Evolutionary conservation across 2,797 vertebrate genomes (phyloP).

Genomic region (Cossypha niveicapilla): DNA sequence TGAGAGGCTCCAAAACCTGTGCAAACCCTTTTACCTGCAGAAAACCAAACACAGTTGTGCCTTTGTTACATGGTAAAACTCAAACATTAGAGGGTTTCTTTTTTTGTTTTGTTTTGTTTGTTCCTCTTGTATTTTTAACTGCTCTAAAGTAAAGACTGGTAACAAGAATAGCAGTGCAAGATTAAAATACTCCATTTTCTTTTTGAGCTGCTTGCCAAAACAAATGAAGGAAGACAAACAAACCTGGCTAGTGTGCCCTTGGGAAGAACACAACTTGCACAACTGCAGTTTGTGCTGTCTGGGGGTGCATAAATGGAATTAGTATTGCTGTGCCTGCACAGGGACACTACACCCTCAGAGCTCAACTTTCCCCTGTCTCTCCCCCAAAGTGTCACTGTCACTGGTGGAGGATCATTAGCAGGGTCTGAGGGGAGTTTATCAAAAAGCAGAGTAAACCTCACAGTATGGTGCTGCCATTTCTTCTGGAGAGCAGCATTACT

Average conservation of each 20-base stretch:
- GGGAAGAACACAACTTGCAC: neutral
- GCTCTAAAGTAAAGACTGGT: neutral
- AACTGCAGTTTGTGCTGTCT: neutral
- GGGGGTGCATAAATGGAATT: neutral
- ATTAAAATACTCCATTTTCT: neutral
- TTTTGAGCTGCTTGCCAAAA: conserved; percentile 12
- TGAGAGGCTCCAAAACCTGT: neutral
- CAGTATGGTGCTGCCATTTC: neutral
- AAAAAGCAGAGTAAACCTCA: neutral
- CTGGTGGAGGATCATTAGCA: neutral
- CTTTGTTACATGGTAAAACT: neutral
- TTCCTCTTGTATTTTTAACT: neutral
- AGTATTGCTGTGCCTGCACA: neutral
- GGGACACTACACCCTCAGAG: neutral
- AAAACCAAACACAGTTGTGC: neutral
- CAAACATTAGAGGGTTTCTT: neutral
- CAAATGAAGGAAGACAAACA: conserved; percentile 27
- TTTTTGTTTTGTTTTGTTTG: neutral
- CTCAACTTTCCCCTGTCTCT: neutral
- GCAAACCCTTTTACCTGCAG: neutral
- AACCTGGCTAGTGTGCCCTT: neutral
- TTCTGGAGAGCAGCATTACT: neutral
- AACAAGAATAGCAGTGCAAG: neutral
- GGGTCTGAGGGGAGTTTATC: neutral
- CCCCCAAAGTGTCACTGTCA: neutral